These are phyloP conservation scores for Ceratotherium simum DNA, from an alignment of 2,113 vertebrate species.

Conservation along the genomic window DNA sequence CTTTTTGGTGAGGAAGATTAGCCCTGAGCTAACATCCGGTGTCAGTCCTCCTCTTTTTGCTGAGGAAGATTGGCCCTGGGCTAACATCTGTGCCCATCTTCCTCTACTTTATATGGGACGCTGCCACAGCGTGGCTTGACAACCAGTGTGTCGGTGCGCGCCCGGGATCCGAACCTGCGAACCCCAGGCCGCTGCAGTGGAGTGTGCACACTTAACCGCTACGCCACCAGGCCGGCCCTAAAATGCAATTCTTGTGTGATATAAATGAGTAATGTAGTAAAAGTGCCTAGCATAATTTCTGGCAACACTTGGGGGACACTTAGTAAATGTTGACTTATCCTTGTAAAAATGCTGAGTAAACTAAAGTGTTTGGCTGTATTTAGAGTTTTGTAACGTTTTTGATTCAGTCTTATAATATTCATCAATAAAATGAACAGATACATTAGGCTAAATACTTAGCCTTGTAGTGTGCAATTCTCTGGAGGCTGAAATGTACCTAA, in stretches of 20 bases:
- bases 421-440: not conserved
- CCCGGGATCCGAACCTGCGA: too few relatives aligned
- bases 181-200: too few relatives aligned
- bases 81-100: too few relatives aligned
- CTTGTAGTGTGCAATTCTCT: not conserved
- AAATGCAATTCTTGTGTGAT: slow-evolving; percentile 18
- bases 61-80: too few relatives aligned
- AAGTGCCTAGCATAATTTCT: not conserved
- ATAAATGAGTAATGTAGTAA: not conserved
- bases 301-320: not conserved
- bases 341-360: slow-evolving; percentile 20
- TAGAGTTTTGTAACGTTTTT: slow-evolving; percentile 32
- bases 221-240: not conserved
- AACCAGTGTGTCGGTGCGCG: too few relatives aligned
- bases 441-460: not conserved
- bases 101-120: too few relatives aligned
- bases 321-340: slow-evolving; percentile 38
- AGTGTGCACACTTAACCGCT: too few relatives aligned
- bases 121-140: too few relatives aligned
- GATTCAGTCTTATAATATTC: slow-evolving; percentile 6
- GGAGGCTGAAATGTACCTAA: not conserved
- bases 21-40: too few relatives aligned
- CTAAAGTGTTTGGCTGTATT: not conserved
- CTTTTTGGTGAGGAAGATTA: too few relatives aligned
- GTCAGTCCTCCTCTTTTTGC: too few relatives aligned